These are phyloP conservation scores for Asobara japonica DNA, from an alignment of 1,140 invertebrate species.

Conservation along the genomic window DNA sequence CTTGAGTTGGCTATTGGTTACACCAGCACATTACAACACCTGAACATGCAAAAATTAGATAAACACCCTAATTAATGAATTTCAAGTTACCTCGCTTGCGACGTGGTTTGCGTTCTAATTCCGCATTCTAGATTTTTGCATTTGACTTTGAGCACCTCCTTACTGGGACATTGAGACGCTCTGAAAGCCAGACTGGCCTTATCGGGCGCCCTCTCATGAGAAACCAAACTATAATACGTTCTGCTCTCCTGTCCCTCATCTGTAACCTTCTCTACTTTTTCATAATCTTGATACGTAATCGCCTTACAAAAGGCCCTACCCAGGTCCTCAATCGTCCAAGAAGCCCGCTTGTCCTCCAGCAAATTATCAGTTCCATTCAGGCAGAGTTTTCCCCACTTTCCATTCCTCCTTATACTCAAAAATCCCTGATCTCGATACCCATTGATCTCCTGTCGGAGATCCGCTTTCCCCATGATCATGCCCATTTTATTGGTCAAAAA, in stretches of 20 bases:
- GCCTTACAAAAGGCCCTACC: slow-evolving; percentile 81
- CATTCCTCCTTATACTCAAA: slow-evolving; percentile 78
- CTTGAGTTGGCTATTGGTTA: no score
- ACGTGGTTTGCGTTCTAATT: slow-evolving; percentile 73
- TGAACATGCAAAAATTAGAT: no score
- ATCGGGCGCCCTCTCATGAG: slow-evolving; percentile 55
- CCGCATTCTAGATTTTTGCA: slow-evolving; percentile 81
- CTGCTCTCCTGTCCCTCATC: slow-evolving; percentile 55
- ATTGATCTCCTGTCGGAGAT: slow-evolving; percentile 47
- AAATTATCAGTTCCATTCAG: slow-evolving; percentile 45
- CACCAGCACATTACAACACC: no score
- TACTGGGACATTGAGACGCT: slow-evolving; percentile 70
- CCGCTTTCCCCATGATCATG: slow-evolving; percentile 24
- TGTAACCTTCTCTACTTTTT: slow-evolving; percentile 65
- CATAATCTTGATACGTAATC: slow-evolving; percentile 78
- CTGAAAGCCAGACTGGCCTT: slow-evolving; percentile 74
- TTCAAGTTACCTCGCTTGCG: slow-evolving; percentile 71
- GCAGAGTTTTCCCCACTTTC: slow-evolving; percentile 83
- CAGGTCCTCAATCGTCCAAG: slow-evolving; percentile 75
- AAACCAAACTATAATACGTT: slow-evolving; percentile 66
- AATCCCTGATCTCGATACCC: slow-evolving; percentile 70
- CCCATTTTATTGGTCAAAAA: slow-evolving; percentile 40
- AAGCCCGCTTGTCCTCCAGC: slow-evolving; percentile 44
- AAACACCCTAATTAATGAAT: no score
- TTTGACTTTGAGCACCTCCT: slow-evolving; percentile 74